A percentile compares a stretch with the other conserved stretches of the same genome.
phyloP scores from a whole-genome alignment of 2,888 invertebrate species.

The Synergus japonicus region DNA sequence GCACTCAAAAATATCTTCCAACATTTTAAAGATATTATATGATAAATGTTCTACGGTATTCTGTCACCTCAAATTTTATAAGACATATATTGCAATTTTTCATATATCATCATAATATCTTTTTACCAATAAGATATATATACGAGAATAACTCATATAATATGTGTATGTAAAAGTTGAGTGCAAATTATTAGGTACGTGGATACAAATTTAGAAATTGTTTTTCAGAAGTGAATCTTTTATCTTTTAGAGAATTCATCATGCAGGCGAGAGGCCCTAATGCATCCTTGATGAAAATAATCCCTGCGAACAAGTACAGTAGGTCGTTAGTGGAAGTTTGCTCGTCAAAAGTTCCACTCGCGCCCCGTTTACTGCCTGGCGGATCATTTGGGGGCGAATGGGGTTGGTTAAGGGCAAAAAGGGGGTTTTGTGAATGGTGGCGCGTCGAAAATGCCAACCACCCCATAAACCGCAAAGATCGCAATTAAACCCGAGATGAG shows the following conservation, averaged over 20 bases:
- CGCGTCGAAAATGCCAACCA: conserved; percentile 39
- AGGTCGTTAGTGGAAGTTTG: conserved; percentile 14
- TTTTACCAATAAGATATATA: neutral
- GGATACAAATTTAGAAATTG: neutral
- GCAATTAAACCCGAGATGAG: conserved; percentile 47
- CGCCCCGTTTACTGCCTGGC: neutral
- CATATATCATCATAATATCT: conserved; percentile 1
- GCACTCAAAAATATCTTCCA: neutral
- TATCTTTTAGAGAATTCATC: neutral
- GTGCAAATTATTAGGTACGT: too few species aligned
- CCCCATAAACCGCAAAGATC: conserved; percentile 46
- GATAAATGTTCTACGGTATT: neutral
- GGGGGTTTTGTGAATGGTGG: neutral
- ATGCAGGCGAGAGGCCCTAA: neutral
- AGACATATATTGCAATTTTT: neutral
- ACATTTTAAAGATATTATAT: conserved; percentile 10
- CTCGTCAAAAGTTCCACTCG: conserved; percentile 12
- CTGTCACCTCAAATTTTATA: conserved; percentile 1
- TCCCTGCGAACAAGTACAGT: conserved; percentile 17
- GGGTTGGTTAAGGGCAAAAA: neutral
- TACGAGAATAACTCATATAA: too few species aligned
- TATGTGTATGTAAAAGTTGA: neutral
- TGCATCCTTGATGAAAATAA: conserved; percentile 1
- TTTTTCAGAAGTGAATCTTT: neutral
- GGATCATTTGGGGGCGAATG: neutral